Evolutionary conservation across 2,888 invertebrate genomes (phyloP).

Genomic region (Tetanocera ferruginea): DNA sequence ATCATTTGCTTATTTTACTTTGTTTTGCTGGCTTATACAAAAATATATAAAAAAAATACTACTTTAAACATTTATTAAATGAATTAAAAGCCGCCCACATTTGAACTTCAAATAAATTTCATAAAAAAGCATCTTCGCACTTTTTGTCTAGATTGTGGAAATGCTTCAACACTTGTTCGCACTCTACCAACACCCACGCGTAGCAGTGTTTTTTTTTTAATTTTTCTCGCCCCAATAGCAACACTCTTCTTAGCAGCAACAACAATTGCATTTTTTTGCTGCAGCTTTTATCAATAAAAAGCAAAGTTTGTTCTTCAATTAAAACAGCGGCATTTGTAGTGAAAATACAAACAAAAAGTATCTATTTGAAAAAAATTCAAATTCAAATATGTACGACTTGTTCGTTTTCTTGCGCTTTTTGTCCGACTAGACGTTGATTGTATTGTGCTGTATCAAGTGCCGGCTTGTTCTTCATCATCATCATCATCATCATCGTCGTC

Average conservation of each 20-base stretch:
- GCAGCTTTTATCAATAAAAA: conserved; percentile 32
- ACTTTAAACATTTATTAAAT: neutral
- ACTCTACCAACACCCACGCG: conserved; percentile 1
- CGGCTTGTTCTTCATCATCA: neutral
- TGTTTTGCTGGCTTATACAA: too few species aligned
- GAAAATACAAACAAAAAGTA: neutral
- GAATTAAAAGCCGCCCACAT: conserved; percentile 39
- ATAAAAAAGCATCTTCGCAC: conserved; percentile 25
- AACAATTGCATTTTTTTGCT: neutral
- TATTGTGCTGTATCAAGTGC: too few species aligned
- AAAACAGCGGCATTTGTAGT: neutral
- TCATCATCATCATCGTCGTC: neutral
- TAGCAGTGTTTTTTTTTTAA: neutral
- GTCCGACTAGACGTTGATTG: neutral
- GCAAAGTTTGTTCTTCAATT: conserved; percentile 31
- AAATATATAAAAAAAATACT: neutral
- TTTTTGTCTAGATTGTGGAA: neutral
- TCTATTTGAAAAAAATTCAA: neutral
- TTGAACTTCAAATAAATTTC: neutral
- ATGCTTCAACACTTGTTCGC: neutral
- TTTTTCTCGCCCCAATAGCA: neutral
- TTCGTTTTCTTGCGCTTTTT: neutral
- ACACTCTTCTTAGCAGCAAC: neutral
- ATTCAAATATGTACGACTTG: neutral
- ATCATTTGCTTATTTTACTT: neutral